Conservation (phyloP, 2,113 vertebrate genomes). For the Platysteira castanea region DNA sequence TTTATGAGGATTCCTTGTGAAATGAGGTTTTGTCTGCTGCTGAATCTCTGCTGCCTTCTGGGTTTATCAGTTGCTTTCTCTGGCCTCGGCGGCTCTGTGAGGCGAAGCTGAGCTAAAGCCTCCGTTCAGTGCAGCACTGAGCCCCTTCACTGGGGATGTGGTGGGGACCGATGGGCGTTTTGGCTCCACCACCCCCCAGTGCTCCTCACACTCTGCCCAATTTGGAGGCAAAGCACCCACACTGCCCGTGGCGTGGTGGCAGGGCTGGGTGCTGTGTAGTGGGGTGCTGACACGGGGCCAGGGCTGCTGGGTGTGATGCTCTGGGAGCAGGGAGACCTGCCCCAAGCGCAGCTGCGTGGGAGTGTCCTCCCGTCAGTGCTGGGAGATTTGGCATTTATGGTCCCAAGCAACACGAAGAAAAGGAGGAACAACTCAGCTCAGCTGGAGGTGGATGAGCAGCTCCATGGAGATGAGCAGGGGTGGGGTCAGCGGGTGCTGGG, state of each 20-base stretch:
- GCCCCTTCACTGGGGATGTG: not conserved
- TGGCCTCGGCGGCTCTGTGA: not conserved
- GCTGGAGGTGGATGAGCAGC: not conserved
- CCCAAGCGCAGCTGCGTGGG: not conserved
- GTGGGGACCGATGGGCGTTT: rapidly evolving
- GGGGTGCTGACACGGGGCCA: rapidly evolving
- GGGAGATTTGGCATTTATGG: not conserved
- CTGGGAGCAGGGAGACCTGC: not conserved
- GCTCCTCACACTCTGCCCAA: not conserved
- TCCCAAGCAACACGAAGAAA: not conserved
- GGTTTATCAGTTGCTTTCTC: not conserved
- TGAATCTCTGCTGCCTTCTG: not conserved
- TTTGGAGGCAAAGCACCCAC: rapidly evolving
- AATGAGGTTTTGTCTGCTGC: conserved; percentile 23
- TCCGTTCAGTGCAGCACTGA: rapidly evolving
- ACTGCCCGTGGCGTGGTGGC: not conserved
- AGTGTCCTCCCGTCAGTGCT: not conserved
- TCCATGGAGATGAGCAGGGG: not conserved
- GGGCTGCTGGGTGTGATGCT: not conserved
- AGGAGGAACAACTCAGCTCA: not conserved
- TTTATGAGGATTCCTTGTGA: conserved; percentile 39
- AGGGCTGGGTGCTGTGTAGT: not conserved
- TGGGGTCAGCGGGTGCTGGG: rapidly evolving
- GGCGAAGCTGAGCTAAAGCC: not conserved
- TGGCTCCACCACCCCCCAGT: not conserved